phyloP scores from a whole-genome alignment of 2,888 invertebrate species.

The Heliothis peltigera region DNA sequence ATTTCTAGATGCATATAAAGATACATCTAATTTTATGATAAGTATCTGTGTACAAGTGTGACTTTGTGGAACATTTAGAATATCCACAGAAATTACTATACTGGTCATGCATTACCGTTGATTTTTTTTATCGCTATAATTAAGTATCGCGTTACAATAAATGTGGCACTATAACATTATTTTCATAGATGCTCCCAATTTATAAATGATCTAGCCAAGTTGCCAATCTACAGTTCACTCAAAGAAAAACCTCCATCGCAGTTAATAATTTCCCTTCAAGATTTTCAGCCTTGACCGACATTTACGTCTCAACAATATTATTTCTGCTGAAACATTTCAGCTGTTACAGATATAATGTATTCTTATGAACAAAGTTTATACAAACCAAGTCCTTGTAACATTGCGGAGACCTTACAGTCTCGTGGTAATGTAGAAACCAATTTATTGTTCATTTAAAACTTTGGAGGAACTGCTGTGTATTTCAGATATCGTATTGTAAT shows the following conservation, averaged over 20 bases:
- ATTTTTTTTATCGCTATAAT: no score
- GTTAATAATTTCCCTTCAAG: not conserved
- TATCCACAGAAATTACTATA: no score
- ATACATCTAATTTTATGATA: no score
- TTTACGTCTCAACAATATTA: not conserved
- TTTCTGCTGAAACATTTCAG: not conserved
- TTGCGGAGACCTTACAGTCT: constrained; percentile 21
- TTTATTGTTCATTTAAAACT: constrained; percentile 45
- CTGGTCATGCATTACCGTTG: no score
- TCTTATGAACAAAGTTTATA: constrained; percentile 17
- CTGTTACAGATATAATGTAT: not conserved
- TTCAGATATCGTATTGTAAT: constrained; percentile 19
- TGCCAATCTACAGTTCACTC: no score
- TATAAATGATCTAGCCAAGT: no score
- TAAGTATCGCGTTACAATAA: no score
- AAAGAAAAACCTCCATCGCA: not conserved
- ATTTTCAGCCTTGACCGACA: not conserved
- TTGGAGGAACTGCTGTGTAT: constrained; percentile 27
- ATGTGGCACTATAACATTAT: no score
- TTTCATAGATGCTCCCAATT: no score
- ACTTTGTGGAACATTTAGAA: no score
- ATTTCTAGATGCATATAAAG: no score
- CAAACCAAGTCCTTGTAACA: constrained; percentile 16
- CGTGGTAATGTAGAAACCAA: constrained; percentile 21
- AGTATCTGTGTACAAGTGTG: no score